phyloP scores from a whole-genome alignment of 2,797 vertebrate genomes.

The Hydrocynus forskahlii region DNA sequence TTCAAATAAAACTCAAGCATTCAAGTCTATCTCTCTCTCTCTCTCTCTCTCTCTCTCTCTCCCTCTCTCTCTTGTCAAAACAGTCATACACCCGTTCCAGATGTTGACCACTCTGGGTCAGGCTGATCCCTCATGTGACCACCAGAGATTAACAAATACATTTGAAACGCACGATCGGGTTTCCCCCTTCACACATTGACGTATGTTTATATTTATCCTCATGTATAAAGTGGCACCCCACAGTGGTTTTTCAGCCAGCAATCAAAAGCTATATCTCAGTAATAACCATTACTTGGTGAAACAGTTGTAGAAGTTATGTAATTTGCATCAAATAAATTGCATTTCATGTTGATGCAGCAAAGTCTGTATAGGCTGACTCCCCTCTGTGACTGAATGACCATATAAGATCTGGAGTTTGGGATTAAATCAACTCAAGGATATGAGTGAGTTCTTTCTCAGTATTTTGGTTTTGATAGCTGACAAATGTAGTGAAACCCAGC shows the following conservation, averaged over 20 bases:
- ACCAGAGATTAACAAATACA: conserved; percentile 42
- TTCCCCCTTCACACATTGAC: conserved; percentile 39
- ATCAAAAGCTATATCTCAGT: no score
- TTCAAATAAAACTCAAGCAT: not conserved
- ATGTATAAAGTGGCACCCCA: conserved; percentile 18
- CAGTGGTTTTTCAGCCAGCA: not conserved
- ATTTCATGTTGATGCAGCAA: no score
- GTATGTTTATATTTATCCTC: conserved; percentile 28
- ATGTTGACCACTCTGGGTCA: conserved; percentile 35
- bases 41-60: conserved; percentile 17
- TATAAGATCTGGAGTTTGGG: no score
- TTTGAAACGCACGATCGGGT: conserved; percentile 51
- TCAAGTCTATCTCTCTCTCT: not conserved
- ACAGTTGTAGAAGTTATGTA: no score
- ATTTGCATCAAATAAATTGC: no score
- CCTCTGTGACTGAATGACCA: no score
- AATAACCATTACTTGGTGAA: no score
- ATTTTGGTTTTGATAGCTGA: no score
- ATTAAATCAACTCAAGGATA: no score
- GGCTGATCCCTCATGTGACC: conserved; percentile 39
- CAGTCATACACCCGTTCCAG: conserved; percentile 30
- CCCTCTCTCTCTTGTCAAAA: not conserved
- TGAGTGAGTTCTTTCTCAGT: no score
- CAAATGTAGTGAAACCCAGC: no score
- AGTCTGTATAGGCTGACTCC: no score